phyloP scores from a whole-genome alignment of 2,888 invertebrate species.

The Sarcophaga carnaria region DNA sequence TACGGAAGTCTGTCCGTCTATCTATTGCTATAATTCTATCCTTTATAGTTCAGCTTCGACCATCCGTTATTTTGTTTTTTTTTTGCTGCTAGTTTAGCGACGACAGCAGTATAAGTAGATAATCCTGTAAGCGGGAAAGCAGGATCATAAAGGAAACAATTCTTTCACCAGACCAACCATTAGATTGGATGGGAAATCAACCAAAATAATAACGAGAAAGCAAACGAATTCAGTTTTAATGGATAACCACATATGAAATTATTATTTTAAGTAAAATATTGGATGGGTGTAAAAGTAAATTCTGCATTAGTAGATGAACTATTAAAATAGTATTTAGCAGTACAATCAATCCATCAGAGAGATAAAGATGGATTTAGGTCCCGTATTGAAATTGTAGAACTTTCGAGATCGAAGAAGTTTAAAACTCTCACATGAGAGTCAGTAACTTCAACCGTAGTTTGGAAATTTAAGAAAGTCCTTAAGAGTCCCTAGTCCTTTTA shows the following conservation, averaged over 20 bases:
- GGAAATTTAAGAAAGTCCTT: no score
- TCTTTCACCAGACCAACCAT: conserved; percentile 62
- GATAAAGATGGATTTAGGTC: no score
- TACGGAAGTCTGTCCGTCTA: neutral
- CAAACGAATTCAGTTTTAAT: neutral
- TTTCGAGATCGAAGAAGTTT: no score
- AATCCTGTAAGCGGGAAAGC: conserved; percentile 63
- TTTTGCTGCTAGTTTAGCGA: conserved; percentile 4
- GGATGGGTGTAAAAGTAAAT: neutral
- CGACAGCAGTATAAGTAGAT: conserved; percentile 67
- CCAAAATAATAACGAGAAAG: conserved; percentile 30
- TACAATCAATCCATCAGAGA: no score
- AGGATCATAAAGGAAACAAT: conserved; percentile 67
- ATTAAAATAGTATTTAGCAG: no score
- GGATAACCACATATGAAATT: neutral
- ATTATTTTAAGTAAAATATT: neutral
- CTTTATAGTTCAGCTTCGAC: neutral
- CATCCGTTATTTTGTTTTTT: neutral
- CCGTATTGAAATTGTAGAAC: no score
- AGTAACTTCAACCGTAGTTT: no score
- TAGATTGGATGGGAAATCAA: conserved; percentile 36
- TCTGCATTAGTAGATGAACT: neutral
- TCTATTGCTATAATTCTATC: neutral
- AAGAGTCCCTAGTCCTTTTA: no score
- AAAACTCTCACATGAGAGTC: no score